Evolutionary conservation across 1,140 invertebrate species (phyloP).

Genomic region (Brachionus koreanus): DNA sequence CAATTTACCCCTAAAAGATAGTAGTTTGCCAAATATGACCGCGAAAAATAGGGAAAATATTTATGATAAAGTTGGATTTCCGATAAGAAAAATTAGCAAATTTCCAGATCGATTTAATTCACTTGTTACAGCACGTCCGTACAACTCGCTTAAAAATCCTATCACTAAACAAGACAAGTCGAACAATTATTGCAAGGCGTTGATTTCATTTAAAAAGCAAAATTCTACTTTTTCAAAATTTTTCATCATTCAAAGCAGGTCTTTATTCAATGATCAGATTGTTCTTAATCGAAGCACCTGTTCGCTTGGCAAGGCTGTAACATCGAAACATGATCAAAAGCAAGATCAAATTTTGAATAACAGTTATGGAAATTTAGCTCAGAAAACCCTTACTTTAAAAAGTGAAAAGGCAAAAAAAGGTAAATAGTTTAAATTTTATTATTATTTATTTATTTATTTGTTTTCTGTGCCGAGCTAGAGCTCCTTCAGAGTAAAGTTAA

Average conservation of each 20-base stretch:
- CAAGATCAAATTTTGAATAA: background rate
- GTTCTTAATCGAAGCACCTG: background rate
- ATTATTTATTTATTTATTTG: too few species aligned
- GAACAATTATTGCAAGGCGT: background rate
- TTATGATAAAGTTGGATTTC: background rate
- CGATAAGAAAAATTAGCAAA: background rate
- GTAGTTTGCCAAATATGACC: background rate
- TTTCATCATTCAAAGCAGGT: background rate
- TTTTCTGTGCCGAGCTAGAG: too few species aligned
- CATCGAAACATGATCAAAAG: background rate
- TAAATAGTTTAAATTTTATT: background rate
- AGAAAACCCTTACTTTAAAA: background rate
- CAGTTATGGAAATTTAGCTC: background rate
- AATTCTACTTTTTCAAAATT: constrained; percentile 20
- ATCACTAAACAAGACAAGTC: background rate
- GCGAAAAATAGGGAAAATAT: background rate
- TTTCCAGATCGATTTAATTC: background rate
- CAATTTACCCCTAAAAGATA: background rate
- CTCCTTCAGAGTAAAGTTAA: too few species aligned
- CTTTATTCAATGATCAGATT: background rate
- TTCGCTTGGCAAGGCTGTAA: background rate
- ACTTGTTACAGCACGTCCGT: background rate
- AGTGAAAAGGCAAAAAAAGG: constrained; percentile 7
- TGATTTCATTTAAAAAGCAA: constrained; percentile 5
- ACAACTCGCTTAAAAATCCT: background rate